Conservation (phyloP, 2,888 invertebrate genomes). For the Chrysotoxum bicinctum region DNA sequence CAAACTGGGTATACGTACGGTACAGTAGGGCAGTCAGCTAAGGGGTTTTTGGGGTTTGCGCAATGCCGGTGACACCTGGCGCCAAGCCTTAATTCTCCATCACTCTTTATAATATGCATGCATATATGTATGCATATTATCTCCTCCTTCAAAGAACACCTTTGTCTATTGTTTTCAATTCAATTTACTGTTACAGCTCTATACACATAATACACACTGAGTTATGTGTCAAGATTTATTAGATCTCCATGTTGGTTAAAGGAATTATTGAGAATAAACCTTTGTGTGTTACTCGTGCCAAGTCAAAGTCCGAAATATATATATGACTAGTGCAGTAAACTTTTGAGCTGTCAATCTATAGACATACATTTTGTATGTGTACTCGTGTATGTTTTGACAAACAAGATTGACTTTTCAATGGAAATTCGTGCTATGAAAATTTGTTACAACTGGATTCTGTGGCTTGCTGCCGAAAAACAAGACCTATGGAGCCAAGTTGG, state of each 20-base stretch:
- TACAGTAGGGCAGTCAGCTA: slow-evolving; percentile 17
- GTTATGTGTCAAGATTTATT: slow-evolving; percentile 53
- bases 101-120: neutral
- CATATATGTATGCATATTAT: neutral
- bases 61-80: slow-evolving; percentile 70
- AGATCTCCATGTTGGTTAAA: slow-evolving; percentile 23
- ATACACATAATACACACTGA: neutral
- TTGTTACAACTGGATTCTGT: slow-evolving; percentile 19
- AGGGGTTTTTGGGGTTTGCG: slow-evolving; percentile 32
- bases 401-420: slow-evolving; percentile 22
- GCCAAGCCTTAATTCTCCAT: slow-evolving; percentile 62
- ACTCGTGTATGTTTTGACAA: neutral
- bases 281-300: slow-evolving; percentile 27
- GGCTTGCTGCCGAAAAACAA: neutral
- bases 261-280: slow-evolving; percentile 18
- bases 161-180: slow-evolving; percentile 58
- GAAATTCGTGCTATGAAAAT: slow-evolving; percentile 21
- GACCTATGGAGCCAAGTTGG: neutral
- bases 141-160: slow-evolving; percentile 43
- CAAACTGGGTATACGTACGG: neutral
- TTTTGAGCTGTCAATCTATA: slow-evolving; percentile 51
- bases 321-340: slow-evolving; percentile 12
- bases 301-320: neutral
- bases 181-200: slow-evolving; percentile 38
- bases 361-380: neutral